Conservation (phyloP, 2,888 invertebrate genomes). For the Esperia sulphurella region DNA sequence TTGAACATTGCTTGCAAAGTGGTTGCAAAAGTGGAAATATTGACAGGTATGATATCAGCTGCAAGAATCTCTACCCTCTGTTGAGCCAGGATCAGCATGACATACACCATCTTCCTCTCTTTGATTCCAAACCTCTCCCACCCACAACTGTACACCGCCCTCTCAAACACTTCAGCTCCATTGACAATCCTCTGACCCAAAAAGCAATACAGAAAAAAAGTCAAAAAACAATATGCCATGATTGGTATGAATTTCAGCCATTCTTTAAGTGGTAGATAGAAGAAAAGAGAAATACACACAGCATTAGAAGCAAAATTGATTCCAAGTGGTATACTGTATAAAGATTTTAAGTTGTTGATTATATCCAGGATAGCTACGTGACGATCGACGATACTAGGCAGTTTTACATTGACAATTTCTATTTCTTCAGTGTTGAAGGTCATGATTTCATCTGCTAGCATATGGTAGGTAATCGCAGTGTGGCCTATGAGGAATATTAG, state of each 20-base stretch:
- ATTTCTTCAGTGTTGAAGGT: constrained; percentile 24
- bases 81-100: constrained; percentile 56
- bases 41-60: constrained; percentile 61
- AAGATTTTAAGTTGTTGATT: constrained; percentile 36
- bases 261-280: constrained; percentile 45
- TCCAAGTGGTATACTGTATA: constrained; percentile 58
- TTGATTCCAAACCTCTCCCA: constrained; percentile 61
- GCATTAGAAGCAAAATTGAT: constrained; percentile 57
- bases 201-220: constrained; percentile 62
- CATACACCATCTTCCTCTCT: constrained; percentile 43
- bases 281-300: constrained; percentile 50
- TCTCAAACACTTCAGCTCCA: constrained; percentile 52
- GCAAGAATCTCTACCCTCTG: constrained; percentile 52
- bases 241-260: constrained; percentile 52
- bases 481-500: constrained; percentile 53
- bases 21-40: constrained; percentile 61
- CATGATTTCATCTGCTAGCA: constrained; percentile 49
- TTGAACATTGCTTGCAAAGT: constrained; percentile 57
- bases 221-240: constrained; percentile 47
- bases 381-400: constrained; percentile 39
- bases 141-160: constrained; percentile 56
- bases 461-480: constrained; percentile 49
- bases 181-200: constrained; percentile 55
- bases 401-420: constrained; percentile 27
- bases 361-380: constrained; percentile 40